Base-by-base conservation (phyloP, 2,113 vertebrate species). In the Dipodomys stephensi region DNA sequence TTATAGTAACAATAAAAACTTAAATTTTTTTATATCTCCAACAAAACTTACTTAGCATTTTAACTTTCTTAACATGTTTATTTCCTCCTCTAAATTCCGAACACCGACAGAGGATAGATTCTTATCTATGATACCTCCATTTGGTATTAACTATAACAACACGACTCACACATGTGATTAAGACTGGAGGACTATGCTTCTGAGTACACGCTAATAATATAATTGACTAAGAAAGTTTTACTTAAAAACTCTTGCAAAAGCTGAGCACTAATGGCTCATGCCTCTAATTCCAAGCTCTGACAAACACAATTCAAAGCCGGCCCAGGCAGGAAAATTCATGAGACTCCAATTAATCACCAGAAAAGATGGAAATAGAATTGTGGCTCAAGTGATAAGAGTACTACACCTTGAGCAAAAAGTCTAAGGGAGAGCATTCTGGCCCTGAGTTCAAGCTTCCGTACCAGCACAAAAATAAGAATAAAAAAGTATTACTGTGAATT, bases 1-100 rank as follows among this genome's bases (percentile, higher is more conserved):
- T 35, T 73, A 39, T 39, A 39, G 20, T 46, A 83, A 20, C 92
- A 81, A 94, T 83, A 62, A 9, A 9, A 93, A 94, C 65, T 53
- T 39, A 57, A 57, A 57, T 57, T 16, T 57, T 57, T 57, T 57
- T 57, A 57, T 15, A 57, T 72, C n/a, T 78, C 49, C 32, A 74
- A 94, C 39, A 71, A 91, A 95, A 11, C 49, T 53, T 53, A 94
- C 80, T 49, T 22, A 88, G 92, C 19, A 76, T 60, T 91, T 92
- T 49, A 96, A 90, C 39, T 39, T 39, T 39, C 68, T 72, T 35
- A 85, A 62, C 72, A 35, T 68, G 46, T 89, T 91, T 91, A 39
- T 65, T 92, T 89, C 49, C 35, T 72, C 83, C 72, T 64, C n/a
- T 77, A 86, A 16, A 87, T 0, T 82, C 2, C 68, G 28, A 92